phyloP scores from a whole-genome alignment of 2,888 invertebrate genomes.

The Amblyjoppa fuscipennis region DNA sequence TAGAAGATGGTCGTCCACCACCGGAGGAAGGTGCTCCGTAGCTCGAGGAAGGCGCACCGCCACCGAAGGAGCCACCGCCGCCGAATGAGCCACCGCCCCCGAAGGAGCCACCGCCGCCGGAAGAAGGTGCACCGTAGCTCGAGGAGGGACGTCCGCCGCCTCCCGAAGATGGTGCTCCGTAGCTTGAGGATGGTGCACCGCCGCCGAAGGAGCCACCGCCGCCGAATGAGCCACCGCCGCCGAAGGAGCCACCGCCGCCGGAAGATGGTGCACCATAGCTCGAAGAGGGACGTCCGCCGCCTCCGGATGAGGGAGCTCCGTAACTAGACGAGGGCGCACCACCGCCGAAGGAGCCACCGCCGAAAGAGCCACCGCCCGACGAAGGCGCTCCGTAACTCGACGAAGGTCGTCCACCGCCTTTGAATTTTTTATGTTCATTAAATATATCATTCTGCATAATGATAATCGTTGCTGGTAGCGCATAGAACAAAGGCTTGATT shows the following conservation, averaged over 20 bases:
- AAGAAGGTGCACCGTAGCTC: conserved; percentile 84
- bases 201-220: conserved; percentile 64
- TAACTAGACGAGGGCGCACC: conserved; percentile 70
- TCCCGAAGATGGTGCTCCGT: conserved; percentile 65
- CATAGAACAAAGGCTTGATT: neutral
- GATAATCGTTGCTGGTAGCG: too few species aligned
- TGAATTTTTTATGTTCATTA: neutral
- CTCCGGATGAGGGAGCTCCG: conserved; percentile 74
- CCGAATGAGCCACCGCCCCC: too few species aligned
- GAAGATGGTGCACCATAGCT: conserved; percentile 80
- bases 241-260: conserved; percentile 58
- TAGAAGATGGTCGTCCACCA: conserved; percentile 79
- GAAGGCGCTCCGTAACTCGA: conserved; percentile 71
- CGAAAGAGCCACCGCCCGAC: conserved; percentile 54
- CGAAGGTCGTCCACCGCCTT: conserved; percentile 69
- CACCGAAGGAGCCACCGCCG: conserved; percentile 73
- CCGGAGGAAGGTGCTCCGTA: conserved; percentile 81
- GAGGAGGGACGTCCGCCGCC: conserved; percentile 82
- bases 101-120: conserved; percentile 70
- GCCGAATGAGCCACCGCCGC: conserved; percentile 3
- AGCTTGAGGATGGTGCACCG: conserved; percentile 60
- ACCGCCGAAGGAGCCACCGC: conserved; percentile 28
- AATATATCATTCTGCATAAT: too few species aligned
- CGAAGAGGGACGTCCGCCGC: conserved; percentile 83
- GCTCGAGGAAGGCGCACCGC: conserved; percentile 82